Percentiles rank a stretch among this genome's conserved stretches.
Evolutionary conservation across 2,888 invertebrate genomes (phyloP).

Genomic region (Agonopterix heracliana): DNA sequence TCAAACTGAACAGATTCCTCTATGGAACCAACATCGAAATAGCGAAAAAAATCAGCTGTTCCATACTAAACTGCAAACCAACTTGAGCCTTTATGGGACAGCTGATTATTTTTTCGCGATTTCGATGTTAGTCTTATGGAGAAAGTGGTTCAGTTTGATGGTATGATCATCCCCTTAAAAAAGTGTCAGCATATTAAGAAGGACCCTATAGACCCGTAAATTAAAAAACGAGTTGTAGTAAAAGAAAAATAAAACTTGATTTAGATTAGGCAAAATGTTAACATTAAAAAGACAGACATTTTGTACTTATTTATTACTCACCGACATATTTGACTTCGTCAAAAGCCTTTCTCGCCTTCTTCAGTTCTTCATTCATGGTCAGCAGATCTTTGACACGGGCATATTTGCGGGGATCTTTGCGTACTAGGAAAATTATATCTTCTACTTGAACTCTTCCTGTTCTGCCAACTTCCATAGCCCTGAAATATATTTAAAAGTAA

Average conservation of each 20-base stretch:
- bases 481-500: conserved; percentile 38
- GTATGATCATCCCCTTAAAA: too few relatives aligned
- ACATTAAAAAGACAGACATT: not conserved
- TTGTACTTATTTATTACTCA: conserved; percentile 47
- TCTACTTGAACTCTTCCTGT: conserved; percentile 98
- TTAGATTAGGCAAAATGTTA: not conserved
- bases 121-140: too few relatives aligned
- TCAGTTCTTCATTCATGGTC: conserved; percentile 99
- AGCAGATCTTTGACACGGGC: conserved; percentile 97
- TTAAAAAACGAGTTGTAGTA: too few relatives aligned
- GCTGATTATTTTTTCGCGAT: too few relatives aligned
- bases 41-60: too few relatives aligned
- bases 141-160: too few relatives aligned
- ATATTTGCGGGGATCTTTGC: conserved; percentile 97
- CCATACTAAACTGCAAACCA: too few relatives aligned
- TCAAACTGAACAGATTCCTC: too few relatives aligned
- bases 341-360: conserved; percentile 99
- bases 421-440: conserved; percentile 96
- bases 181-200: too few relatives aligned
- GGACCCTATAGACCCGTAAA: too few relatives aligned
- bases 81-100: too few relatives aligned
- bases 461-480: conserved; percentile 97
- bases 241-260: conserved; percentile 1
- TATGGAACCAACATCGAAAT: too few relatives aligned
- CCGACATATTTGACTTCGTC: conserved; percentile 98